Evolutionary conservation across 2,888 invertebrate genomes (phyloP).

Genomic region (Stenodema calcarata): DNA sequence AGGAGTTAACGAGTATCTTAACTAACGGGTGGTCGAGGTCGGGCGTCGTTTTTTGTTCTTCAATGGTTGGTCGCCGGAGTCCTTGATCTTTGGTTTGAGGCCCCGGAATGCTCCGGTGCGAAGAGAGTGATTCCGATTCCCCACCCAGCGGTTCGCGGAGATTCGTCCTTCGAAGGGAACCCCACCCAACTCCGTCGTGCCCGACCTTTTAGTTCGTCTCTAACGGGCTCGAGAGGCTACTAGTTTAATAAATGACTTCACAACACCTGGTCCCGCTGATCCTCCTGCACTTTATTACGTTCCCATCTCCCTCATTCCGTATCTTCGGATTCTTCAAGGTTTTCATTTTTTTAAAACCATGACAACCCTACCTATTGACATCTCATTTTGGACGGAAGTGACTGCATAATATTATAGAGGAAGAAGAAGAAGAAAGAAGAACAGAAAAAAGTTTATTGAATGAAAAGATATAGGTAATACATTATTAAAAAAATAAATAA

Average conservation of each 20-base stretch:
- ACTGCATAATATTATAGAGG: no score
- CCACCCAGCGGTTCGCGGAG: not conserved
- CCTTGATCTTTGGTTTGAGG: constrained; percentile 35
- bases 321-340: not conserved
- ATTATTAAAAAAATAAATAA: no score
- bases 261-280: not conserved
- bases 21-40: constrained; percentile 20
- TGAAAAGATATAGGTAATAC: no score
- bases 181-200: constrained; percentile 16
- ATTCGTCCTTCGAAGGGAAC: not conserved
- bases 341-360: no score
- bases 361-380: no score
- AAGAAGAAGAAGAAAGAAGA: no score
- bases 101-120: not conserved
- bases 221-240: not conserved
- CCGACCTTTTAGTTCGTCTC: not conserved
- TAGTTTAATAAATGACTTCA: not conserved
- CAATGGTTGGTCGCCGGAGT: not conserved
- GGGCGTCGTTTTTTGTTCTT: constrained; percentile 36
- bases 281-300: not conserved
- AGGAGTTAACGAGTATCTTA: constrained; percentile 18
- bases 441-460: no score
- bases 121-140: constrained; percentile 3
- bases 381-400: no score
- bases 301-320: not conserved